Evolutionary conservation across 2,888 invertebrate genomes (phyloP), one percentile per base, ranked within the genome.

Genomic region (Catocala nupta): DNA sequence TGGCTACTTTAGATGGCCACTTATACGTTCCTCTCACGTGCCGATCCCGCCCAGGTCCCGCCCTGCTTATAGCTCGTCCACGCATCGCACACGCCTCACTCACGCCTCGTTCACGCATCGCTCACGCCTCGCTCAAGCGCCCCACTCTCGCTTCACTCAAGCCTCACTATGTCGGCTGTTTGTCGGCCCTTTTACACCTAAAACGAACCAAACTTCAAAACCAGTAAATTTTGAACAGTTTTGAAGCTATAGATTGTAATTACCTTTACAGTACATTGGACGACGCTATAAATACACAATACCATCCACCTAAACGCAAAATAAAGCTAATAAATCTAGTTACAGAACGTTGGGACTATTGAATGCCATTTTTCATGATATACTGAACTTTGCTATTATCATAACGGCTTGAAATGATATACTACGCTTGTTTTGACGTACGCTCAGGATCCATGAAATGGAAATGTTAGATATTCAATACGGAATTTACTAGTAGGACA

Each of bases 401-500:
- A 84, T 83, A 84, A 84, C 79, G 79, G 67, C 75, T 64, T 66
- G 74, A 75, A 74, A 82, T 83, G 84, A 83, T 84, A 82, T 82
- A 84, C 74, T 75, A 77, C 63, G 68, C 69, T 64, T 72, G 70
- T 68, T 74, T 68, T 81, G 82, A 84, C 75, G 69, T 63, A 71
- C 65, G 63, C 44, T 63, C 59, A 54, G 59, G 44, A 61, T 63
- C 69, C 63, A 59, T 65, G 70, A 71, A 73, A 78, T 75, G 68
- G 74, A 67, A 73, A 75, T 68, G 64, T 70, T 70, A 48, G 13
- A 51, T 68, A 67, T 61, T 61, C 59, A 57, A 57, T 59, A 71
- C 66, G 55, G 63, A 59, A 63, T 49, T 58, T 59, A 54, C 55
- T 51, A 65, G 57, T 65, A 60, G 60, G 49, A 3, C 25, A 25